phyloP scores from a whole-genome alignment of 2,797 vertebrate species.

The Epinephelus coioides region DNA sequence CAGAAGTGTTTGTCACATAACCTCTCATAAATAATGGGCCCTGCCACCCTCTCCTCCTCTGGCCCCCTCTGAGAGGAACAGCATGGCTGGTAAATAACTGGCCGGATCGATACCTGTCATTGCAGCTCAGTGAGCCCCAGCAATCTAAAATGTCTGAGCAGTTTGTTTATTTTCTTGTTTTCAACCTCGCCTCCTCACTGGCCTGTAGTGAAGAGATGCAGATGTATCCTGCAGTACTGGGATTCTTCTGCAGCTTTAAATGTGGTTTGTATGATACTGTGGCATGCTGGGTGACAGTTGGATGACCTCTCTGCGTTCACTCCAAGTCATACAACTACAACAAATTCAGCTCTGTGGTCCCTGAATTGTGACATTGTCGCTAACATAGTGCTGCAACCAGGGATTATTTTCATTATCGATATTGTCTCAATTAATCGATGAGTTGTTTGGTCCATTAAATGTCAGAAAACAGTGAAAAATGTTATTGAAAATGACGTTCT shows the following conservation, averaged over 20 bases:
- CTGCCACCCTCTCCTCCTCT: slow-evolving; percentile 56
- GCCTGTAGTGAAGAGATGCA: slow-evolving; percentile 42
- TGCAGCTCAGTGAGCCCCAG: slow-evolving; percentile 67
- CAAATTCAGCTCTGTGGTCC: background rate
- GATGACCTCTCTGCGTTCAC: background rate
- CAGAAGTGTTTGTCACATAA: slow-evolving; percentile 73
- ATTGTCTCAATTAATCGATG: too few species aligned
- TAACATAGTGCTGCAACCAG: background rate
- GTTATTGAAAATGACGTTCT: too few species aligned
- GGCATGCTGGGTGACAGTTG: background rate
- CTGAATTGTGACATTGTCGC: background rate
- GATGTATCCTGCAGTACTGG: slow-evolving; percentile 19
- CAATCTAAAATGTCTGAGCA: slow-evolving; percentile 62
- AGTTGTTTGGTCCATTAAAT: too few species aligned
- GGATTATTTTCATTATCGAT: too few species aligned
- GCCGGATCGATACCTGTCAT: slow-evolving; percentile 78
- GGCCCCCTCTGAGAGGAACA: slow-evolving; percentile 56
- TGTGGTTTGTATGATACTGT: slow-evolving; percentile 1
- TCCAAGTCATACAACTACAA: background rate
- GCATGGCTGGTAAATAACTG: slow-evolving; percentile 76
- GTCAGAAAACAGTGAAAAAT: too few species aligned
- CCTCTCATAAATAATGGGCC: slow-evolving; percentile 76
- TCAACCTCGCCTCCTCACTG: slow-evolving; percentile 13
- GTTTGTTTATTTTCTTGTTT: slow-evolving; percentile 69
- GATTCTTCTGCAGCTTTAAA: slow-evolving; percentile 22